Conservation (phyloP, 2,888 invertebrate genomes). For the Lepeophtheirus nordmannii region DNA sequence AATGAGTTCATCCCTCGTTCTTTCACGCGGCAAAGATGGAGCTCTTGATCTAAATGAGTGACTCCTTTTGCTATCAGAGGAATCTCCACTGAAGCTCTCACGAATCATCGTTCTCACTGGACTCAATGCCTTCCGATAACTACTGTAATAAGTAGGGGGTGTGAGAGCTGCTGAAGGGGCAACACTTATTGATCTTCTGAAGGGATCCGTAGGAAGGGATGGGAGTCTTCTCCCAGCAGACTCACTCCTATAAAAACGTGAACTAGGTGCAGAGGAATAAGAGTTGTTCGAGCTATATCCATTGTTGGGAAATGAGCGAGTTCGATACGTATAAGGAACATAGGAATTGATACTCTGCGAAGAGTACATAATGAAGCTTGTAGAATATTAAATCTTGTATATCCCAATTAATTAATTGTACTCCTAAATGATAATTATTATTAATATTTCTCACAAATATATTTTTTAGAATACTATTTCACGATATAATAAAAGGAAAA, state of each 20-base stretch:
- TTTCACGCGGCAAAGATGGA: conserved; percentile 16
- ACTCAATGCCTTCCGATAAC: neutral
- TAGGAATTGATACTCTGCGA: neutral
- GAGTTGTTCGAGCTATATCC: neutral
- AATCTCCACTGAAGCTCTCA: neutral
- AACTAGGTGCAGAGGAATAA: neutral
- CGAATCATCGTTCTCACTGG: neutral
- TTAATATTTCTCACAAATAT: too few relatives aligned
- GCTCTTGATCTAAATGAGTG: neutral
- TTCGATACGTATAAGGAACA: neutral
- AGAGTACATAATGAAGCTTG: neutral
- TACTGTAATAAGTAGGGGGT: neutral
- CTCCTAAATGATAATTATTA: too few relatives aligned
- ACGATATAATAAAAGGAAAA: too few relatives aligned
- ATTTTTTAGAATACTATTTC: too few relatives aligned
- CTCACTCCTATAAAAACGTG: neutral
- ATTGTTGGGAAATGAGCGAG: neutral
- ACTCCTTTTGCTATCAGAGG: neutral
- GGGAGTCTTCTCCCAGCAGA: neutral
- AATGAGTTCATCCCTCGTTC: conserved; percentile 22
- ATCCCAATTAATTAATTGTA: too few relatives aligned
- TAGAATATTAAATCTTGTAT: too few relatives aligned
- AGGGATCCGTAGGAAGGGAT: neutral
- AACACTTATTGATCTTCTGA: neutral
- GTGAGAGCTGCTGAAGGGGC: neutral